A percentile compares a stretch with the other conserved stretches of the same genome.
These are phyloP conservation scores for Formicarius rufipectus DNA, from an alignment of 2,113 vertebrate genomes.

Conservation along the genomic window DNA sequence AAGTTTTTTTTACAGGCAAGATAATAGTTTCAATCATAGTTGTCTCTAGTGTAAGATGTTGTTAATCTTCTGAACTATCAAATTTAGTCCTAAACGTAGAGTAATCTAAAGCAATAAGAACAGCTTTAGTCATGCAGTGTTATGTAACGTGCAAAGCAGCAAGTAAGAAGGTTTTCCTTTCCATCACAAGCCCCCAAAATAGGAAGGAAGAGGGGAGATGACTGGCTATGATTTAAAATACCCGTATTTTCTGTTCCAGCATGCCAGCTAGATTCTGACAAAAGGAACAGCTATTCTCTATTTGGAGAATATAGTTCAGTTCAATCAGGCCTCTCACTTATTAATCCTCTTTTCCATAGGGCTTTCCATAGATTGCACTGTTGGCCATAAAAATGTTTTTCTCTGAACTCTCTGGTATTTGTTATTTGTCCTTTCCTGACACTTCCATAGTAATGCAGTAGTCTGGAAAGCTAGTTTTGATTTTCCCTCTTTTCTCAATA, in stretches of 20 bases:
- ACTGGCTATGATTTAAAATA: background rate
- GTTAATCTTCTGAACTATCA: background rate
- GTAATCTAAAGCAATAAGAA: background rate
- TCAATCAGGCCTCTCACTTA: background rate
- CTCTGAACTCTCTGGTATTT: background rate
- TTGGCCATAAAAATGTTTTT: background rate
- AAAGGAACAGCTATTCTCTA: background rate
- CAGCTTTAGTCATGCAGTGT: background rate
- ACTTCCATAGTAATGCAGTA: background rate
- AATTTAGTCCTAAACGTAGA: background rate
- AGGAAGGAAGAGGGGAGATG: background rate
- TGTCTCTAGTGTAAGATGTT: background rate
- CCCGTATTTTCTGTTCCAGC: background rate
- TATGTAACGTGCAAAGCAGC: background rate
- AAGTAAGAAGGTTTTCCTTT: background rate
- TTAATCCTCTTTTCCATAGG: background rate
- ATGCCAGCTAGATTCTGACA: background rate
- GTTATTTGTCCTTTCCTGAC: background rate
- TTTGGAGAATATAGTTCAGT: background rate
- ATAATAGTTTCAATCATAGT: background rate
- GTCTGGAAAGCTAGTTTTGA: background rate
- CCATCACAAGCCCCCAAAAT: background rate
- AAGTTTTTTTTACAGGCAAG: background rate
- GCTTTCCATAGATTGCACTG: background rate
- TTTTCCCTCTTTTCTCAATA: conserved; percentile 19